A percentile compares a stretch with the other conserved stretches of the same genome.
Conservation (phyloP, 1,140 invertebrate species). For the Piezodorus guildinii region DNA sequence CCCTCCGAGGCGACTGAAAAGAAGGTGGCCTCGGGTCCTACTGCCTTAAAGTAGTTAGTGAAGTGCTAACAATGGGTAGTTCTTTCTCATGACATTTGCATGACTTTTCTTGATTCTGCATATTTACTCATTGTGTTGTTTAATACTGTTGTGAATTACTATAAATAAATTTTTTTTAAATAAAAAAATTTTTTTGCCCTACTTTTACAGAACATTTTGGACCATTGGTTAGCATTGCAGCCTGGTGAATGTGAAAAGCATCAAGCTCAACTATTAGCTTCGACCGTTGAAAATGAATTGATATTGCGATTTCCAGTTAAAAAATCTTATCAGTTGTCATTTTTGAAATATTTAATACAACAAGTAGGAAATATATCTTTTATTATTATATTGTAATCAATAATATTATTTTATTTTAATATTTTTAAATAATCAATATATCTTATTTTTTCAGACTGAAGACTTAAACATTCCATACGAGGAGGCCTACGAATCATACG, state of each 20-base stretch:
- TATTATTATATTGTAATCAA: not conserved
- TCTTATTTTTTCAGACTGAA: conserved; percentile 33
- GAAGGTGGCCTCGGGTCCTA: too few relatives aligned
- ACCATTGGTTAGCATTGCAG: not conserved
- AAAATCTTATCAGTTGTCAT: conserved; percentile 3
- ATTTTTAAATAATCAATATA: conserved; percentile 8
- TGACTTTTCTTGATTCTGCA: too few relatives aligned
- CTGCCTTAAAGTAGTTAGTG: too few relatives aligned
- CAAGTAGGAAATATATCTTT: not conserved
- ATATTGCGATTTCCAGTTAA: not conserved
- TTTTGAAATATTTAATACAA: not conserved
- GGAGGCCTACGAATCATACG: conserved; percentile 36
- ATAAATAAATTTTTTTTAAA: too few relatives aligned
- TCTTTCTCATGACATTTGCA: too few relatives aligned
- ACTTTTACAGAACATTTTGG: not conserved
- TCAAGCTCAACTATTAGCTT: not conserved
- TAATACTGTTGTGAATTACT: too few relatives aligned
- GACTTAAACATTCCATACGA: conserved; percentile 35
- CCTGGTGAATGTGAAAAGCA: not conserved
- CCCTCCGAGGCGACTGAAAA: too few relatives aligned
- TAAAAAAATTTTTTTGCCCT: too few relatives aligned
- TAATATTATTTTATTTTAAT: not conserved
- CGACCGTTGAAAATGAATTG: not conserved
- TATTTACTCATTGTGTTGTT: too few relatives aligned
- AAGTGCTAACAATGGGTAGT: too few relatives aligned